Percentiles rank a stretch among this genome's conserved stretches.
Conservation (phyloP, 1,140 invertebrate species). For the Drosophila elegans region DNA sequence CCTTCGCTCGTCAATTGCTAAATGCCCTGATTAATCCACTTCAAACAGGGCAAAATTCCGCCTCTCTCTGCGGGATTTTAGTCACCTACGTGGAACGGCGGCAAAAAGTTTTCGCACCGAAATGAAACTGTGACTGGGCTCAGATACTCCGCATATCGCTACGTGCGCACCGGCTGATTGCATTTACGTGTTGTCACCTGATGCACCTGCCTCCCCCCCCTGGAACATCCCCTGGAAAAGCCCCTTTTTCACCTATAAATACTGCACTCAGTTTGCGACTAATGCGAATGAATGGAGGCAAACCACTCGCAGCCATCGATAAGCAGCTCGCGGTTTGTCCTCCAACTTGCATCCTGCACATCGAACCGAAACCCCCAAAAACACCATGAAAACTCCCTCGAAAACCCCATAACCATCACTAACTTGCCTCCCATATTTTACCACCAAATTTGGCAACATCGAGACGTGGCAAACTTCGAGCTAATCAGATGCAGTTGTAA, state of each 20-base stretch:
- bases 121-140: slow-evolving; percentile 33
- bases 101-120: slow-evolving; percentile 32
- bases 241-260: slow-evolving; percentile 1
- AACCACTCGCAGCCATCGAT: slow-evolving; percentile 36
- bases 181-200: slow-evolving; percentile 71
- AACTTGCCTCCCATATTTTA: neutral
- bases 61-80: neutral
- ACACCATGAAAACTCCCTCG: neutral
- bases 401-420: neutral
- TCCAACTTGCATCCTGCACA: neutral
- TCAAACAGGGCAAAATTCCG: slow-evolving; percentile 22
- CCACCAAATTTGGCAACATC: slow-evolving; percentile 4
- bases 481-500: slow-evolving; percentile 72
- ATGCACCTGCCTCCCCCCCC: slow-evolving; percentile 2
- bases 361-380: neutral
- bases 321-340: slow-evolving; percentile 20
- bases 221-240: neutral
- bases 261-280: slow-evolving; percentile 13
- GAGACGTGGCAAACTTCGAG: slow-evolving; percentile 30
- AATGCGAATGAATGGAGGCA: slow-evolving; percentile 32
- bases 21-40: slow-evolving; percentile 66
- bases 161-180: slow-evolving; percentile 68
- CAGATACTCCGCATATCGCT: slow-evolving; percentile 52
- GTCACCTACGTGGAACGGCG: slow-evolving; percentile 20
- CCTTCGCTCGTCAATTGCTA: slow-evolving; percentile 41